These are phyloP conservation scores for Anneissia japonica DNA, from an alignment of 35 echinoderm and acorn worm species.

Conservation along the genomic window DNA sequence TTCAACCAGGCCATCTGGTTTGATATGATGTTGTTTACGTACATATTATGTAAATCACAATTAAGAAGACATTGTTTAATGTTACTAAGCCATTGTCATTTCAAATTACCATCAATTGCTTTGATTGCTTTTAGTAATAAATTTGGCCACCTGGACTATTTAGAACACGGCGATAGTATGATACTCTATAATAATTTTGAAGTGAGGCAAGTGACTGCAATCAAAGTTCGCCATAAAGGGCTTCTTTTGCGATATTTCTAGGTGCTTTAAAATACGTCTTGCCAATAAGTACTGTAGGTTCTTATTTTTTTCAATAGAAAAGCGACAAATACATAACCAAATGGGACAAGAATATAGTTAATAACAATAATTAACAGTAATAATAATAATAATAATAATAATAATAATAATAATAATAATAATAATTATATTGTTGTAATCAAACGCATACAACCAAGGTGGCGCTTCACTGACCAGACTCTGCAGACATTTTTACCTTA, in stretches of 20 bases:
- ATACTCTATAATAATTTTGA: background rate
- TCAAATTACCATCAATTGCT: background rate
- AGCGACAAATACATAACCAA: background rate
- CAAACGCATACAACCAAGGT: too few species aligned
- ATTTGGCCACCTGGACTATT: background rate
- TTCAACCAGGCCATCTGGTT: background rate
- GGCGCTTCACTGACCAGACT: too few species aligned
- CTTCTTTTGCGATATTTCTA: background rate
- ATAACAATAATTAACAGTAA: too few species aligned
- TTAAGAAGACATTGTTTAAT: background rate
- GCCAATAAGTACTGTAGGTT: background rate
- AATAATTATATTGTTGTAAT: too few species aligned
- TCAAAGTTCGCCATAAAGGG: background rate
- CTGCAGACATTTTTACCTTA: too few species aligned
- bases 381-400: too few species aligned
- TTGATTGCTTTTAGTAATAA: background rate
- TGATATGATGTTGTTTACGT: background rate
- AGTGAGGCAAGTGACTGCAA: background rate
- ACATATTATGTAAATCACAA: background rate
- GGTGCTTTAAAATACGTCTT: background rate
- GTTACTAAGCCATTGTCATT: background rate
- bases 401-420: too few species aligned
- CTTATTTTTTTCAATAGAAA: background rate
- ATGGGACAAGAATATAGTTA: background rate
- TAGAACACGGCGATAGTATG: background rate